phyloP scores from a whole-genome alignment of 2,888 invertebrate species.

The Pammene fasciana region DNA sequence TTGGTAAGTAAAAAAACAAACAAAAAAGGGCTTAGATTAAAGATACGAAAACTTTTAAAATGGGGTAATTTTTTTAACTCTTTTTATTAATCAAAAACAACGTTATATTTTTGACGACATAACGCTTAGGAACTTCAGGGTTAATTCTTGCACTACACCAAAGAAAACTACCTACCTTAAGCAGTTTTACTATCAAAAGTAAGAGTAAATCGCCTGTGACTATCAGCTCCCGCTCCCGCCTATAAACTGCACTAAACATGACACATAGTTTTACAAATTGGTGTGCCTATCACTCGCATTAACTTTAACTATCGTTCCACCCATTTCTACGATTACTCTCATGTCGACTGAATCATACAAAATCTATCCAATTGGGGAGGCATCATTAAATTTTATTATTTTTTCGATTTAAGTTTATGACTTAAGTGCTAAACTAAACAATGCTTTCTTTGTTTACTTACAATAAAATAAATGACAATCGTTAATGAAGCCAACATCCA shows the following conservation, averaged over 20 bases:
- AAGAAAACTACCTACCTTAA: too few relatives aligned
- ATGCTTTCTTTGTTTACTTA: constrained; percentile 12
- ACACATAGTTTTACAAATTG: constrained; percentile 37
- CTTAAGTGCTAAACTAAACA: background rate
- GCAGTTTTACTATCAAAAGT: too few relatives aligned
- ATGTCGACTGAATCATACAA: constrained; percentile 32
- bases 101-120: too few relatives aligned
- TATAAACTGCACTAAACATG: constrained; percentile 12
- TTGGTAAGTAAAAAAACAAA: too few relatives aligned
- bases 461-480: constrained; percentile 5
- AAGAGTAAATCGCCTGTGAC: too few relatives aligned
- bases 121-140: too few relatives aligned
- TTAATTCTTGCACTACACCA: too few relatives aligned
- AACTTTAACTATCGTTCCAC: constrained; percentile 23
- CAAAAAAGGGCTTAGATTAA: too few relatives aligned
- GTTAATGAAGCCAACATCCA: background rate
- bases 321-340: constrained; percentile 25
- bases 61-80: too few relatives aligned
- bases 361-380: constrained; percentile 38
- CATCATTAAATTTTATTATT: constrained; percentile 17
- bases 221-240: constrained; percentile 1
- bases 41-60: too few relatives aligned
- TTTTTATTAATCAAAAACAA: too few relatives aligned
- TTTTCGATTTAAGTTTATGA: constrained; percentile 8
- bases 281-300: constrained; percentile 35